These are phyloP conservation scores for Toxotes jaculatrix DNA, from an alignment of 2,113 vertebrate genomes.

Conservation along the genomic window DNA sequence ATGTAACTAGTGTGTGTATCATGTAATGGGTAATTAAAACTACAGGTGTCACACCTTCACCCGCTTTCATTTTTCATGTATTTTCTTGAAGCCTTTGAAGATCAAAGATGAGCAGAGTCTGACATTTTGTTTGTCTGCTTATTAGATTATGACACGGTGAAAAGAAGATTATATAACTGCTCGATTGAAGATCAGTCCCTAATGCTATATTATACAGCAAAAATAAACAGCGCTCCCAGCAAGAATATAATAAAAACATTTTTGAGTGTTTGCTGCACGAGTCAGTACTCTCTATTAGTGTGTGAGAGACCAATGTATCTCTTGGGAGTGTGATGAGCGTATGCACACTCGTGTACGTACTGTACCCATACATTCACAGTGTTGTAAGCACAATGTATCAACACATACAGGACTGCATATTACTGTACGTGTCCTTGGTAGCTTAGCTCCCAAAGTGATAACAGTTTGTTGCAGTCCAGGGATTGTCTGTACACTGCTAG, in stretches of 20 bases:
- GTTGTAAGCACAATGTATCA: not conserved
- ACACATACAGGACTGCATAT: not conserved
- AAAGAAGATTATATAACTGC: conserved; percentile 39
- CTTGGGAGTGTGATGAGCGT: not conserved
- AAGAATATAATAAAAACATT: not conserved
- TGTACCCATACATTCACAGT: not conserved
- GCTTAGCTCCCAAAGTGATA: conserved; percentile 2
- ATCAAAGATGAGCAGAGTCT: conserved; percentile 24
- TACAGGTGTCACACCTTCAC: not conserved
- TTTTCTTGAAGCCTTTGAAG: conserved; percentile 45
- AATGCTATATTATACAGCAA: not conserved
- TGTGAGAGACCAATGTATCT: not conserved
- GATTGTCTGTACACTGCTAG: conserved; percentile 19
- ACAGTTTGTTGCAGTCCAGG: conserved; percentile 12
- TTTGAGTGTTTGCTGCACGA: not conserved
- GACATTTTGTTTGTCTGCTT: conserved; percentile 17
- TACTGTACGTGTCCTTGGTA: not conserved
- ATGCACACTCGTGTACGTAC: not conserved
- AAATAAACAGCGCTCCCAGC: conserved; percentile 3
- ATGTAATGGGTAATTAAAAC: conserved; percentile 11
- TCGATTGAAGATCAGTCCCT: not conserved
- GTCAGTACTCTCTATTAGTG: not conserved
- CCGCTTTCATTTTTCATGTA: not conserved
- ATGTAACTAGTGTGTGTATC: not conserved
- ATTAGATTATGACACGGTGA: not conserved